Conservation (phyloP, 92 coral and sea anemone genomes). For the Porites evermanni region DNA sequence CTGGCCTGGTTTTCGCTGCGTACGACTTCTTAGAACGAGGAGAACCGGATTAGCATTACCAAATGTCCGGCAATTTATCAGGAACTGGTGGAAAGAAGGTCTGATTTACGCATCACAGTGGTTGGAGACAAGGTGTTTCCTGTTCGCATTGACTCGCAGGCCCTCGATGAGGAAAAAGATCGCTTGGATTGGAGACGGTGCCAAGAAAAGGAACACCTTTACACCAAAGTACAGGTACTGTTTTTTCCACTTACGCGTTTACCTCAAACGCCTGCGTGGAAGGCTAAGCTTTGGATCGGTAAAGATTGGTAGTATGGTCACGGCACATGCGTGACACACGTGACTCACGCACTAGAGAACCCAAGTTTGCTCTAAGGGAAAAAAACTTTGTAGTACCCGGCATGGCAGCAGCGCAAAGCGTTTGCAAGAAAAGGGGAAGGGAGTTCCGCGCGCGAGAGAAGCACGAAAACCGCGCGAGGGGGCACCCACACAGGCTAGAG, state of each 20-base stretch:
- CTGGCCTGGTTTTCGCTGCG: conserved; percentile 59
- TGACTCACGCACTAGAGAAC: too few relatives aligned
- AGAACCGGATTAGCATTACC: conserved; percentile 19
- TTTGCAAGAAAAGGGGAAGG: too few relatives aligned
- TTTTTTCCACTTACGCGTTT: neutral
- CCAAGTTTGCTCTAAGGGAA: too few relatives aligned
- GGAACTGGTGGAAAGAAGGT: conserved; percentile 54
- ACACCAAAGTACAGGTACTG: conserved; percentile 31
- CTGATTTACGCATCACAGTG: conserved; percentile 53
- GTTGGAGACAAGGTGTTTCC: conserved; percentile 44
- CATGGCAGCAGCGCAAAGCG: too few relatives aligned
- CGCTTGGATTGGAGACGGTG: conserved; percentile 46
- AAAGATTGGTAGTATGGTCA: too few relatives aligned
- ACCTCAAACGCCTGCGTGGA: too few relatives aligned
- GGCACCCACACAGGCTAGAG: too few relatives aligned
- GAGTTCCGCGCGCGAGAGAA: too few relatives aligned
- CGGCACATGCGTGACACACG: too few relatives aligned
- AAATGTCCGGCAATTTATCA: conserved; percentile 64
- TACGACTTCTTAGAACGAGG: conserved; percentile 55
- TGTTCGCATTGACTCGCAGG: conserved; percentile 41
- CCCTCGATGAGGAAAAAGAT: conserved; percentile 27
- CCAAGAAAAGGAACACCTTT: conserved; percentile 32
- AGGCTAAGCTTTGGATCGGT: too few relatives aligned
- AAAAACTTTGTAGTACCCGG: too few relatives aligned
- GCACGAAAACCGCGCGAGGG: too few relatives aligned